Conservation (phyloP, 1,140 invertebrate genomes). For the Zaprionus gabonicus region DNA sequence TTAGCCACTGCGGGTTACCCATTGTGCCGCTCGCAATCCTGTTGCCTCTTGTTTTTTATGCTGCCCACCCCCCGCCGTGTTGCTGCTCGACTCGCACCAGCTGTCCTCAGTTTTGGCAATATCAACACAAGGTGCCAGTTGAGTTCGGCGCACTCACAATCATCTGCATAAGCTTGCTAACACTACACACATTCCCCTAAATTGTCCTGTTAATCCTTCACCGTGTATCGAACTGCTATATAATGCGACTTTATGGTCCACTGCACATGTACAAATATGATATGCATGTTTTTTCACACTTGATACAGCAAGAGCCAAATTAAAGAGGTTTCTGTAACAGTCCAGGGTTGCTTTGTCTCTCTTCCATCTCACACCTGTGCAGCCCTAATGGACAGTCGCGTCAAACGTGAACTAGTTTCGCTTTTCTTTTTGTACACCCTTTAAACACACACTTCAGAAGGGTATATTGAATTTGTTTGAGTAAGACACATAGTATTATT, state of each 20-base stretch:
- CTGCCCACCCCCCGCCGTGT: slow-evolving; percentile 34
- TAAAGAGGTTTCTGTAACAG: slow-evolving; percentile 66
- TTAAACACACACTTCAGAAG: background rate
- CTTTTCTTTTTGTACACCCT: slow-evolving; percentile 24
- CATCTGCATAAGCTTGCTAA: slow-evolving; percentile 17
- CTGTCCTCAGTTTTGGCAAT: slow-evolving; percentile 47
- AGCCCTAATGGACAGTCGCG: slow-evolving; percentile 63
- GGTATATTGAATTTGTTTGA: background rate
- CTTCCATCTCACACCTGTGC: background rate
- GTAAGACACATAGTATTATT: no score
- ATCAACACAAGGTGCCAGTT: slow-evolving; percentile 57
- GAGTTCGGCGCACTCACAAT: background rate
- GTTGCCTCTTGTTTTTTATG: slow-evolving; percentile 40
- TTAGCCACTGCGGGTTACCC: background rate
- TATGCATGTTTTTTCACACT: background rate
- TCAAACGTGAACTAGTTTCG: slow-evolving; percentile 71
- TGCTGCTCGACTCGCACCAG: slow-evolving; percentile 33
- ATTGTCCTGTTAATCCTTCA: background rate
- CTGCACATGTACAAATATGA: background rate
- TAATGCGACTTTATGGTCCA: slow-evolving; percentile 1
- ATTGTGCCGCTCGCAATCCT: slow-evolving; percentile 3
- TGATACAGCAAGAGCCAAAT: slow-evolving; percentile 34
- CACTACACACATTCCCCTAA: background rate
- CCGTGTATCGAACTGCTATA: background rate
- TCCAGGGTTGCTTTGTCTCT: slow-evolving; percentile 65